Evolutionary conservation across 2,797 vertebrate genomes (phyloP).

Genomic region (Decapterus maruadsi): DNA sequence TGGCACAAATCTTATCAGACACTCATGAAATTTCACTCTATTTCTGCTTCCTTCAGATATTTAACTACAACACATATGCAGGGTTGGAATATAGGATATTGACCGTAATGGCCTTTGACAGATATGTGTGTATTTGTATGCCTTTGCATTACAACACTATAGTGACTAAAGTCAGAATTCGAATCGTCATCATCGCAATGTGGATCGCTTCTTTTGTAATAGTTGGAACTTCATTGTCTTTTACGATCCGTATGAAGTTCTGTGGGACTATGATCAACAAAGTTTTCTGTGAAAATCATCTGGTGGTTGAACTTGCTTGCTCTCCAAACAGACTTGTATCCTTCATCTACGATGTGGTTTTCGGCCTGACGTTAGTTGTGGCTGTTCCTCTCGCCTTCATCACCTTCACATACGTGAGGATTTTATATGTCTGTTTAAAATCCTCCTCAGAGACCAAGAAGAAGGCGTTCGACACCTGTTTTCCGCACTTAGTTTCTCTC

Average conservation of each 20-base stretch:
- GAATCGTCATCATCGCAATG: conserved; percentile 25
- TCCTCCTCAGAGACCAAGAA: conserved; percentile 29
- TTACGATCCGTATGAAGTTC: conserved; percentile 25
- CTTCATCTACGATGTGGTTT: conserved; percentile 35
- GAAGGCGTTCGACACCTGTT: conserved; percentile 57
- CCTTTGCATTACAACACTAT: conserved; percentile 51
- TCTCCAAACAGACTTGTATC: conserved; percentile 33
- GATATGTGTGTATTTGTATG: conserved; percentile 56
- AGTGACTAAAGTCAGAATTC: conserved; percentile 35
- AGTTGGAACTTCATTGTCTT: conserved; percentile 38
- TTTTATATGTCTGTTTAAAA: conserved; percentile 48
- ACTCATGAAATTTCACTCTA: conserved; percentile 45
- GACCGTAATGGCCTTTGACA: conserved; percentile 65
- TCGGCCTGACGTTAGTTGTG: conserved; percentile 29
- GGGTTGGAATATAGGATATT: conserved; percentile 64
- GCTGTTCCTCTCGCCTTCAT: conserved; percentile 35
- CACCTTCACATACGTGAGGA: conserved; percentile 44
- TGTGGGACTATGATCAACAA: conserved; percentile 50
- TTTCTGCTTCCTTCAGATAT: conserved; percentile 64
- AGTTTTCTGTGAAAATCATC: conserved; percentile 40
- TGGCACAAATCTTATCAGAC: conserved; percentile 45
- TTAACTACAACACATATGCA: conserved; percentile 58
- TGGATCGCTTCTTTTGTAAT: conserved; percentile 43
- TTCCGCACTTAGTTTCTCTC: conserved; percentile 51
- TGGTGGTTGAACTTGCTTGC: conserved; percentile 48